Evolutionary conservation across 2,888 invertebrate genomes (phyloP), one percentile per base, ranked within the genome.

Genomic region (Erannis defoliaria): DNA sequence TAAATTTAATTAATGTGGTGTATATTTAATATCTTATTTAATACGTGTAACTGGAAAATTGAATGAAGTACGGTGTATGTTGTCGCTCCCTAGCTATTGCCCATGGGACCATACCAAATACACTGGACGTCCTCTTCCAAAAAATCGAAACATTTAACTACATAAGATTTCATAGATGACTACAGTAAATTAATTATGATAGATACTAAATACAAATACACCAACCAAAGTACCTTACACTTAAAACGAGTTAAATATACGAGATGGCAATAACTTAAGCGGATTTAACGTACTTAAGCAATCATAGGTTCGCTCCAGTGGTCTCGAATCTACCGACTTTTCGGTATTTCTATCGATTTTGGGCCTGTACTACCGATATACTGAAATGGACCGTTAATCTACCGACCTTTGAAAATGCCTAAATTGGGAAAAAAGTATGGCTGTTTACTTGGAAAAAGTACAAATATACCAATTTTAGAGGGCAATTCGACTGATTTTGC

Each of bases 1-100:
- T 64, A 73, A 71, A 70, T 70, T 65, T 68, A 75, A 71, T 71
- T 56, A 72, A 75, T 70, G 73, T 77, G 77, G 78, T 73, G 68
- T 78, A 69, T 72, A 38, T 50, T 57, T 49, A 49, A 67, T 71
- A 55, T 60, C 54, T 56, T 64, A 61, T 46, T 42, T 64, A 63
- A 54, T 65, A 57, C 26, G 46, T 65, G 51, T 66, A 65, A 62
- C 66, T 61, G 65, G 65, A 55, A 68, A 64, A 61, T 56, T 64
- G 61, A 64, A 51, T 50, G 56, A 48, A 58, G 40, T 63, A 63
- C 62, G 40, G 45, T 63, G 61, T 46, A 53, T 55, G 59, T 62
- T 62, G 65, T 70, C 53, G 58, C 43, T 65, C 63, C 68, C 61
- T 51, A 58, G 43, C 43, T 55, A 5, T 56, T 60, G 56, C 26